Evolutionary conservation across 2,797 vertebrate species (phyloP).

Genomic region (Channa striata): DNA sequence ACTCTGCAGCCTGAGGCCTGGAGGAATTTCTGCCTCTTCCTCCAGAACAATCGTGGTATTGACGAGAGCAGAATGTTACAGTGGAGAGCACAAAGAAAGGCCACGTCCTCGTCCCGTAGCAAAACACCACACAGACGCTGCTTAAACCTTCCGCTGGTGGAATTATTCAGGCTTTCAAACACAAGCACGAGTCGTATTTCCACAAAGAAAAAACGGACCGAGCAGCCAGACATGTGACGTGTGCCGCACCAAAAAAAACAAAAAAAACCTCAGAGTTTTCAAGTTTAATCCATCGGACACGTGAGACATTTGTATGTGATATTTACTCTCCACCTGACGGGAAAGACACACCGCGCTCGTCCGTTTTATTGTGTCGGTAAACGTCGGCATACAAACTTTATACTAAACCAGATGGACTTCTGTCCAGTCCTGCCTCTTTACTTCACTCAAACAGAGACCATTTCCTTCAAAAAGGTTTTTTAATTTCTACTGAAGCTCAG

Average conservation of each 20-base stretch:
- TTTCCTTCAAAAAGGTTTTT: too few relatives aligned
- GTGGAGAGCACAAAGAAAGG: conserved; percentile 39
- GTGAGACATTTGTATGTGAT: too few relatives aligned
- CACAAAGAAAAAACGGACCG: neutral
- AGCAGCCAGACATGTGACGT: too few relatives aligned
- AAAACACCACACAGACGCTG: neutral
- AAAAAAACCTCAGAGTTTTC: conserved; percentile 2
- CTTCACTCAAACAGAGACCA: too few relatives aligned
- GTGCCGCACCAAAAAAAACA: conserved; percentile 2
- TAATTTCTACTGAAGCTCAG: too few relatives aligned
- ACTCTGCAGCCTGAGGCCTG: conserved; percentile 5
- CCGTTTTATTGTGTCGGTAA: too few relatives aligned
- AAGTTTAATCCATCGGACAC: too few relatives aligned
- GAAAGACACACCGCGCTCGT: too few relatives aligned
- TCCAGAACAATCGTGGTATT: conserved; percentile 64
- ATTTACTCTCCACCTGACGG: too few relatives aligned
- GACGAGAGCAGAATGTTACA: conserved; percentile 50
- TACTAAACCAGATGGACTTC: neutral
- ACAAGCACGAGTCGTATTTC: neutral
- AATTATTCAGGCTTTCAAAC: neutral
- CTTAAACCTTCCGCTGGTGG: neutral
- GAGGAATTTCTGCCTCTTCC: conserved; percentile 42
- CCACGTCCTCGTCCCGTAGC: neutral
- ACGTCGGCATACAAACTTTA: neutral
- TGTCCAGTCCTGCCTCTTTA: too few relatives aligned